Evolutionary conservation across 1,140 invertebrate genomes (phyloP), one percentile per base, ranked within the genome.

Genomic region (Eumaeus atala): DNA sequence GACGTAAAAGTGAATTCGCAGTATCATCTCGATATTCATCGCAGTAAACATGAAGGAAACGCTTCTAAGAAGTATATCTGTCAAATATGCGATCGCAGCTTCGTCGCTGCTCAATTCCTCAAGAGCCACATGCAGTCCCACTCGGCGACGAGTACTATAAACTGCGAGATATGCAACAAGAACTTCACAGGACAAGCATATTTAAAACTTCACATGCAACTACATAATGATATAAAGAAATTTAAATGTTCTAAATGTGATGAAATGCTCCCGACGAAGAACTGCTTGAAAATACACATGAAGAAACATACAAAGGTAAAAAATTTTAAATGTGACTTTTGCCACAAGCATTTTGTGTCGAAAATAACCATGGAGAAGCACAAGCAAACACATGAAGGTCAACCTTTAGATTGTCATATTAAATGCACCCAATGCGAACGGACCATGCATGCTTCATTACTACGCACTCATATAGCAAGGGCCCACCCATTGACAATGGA

Each of bases 241-340:
- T 91, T 91, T 47, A 87, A 91, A 3, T 92, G 91, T 66, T 90
- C 90, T 12, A 92, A 91, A 48, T 92, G 91, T 53, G 89, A 91
- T 14, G 92, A 92, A 53, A 91, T 91, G 66, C 91, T 92, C 59
- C 91, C 91, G 11, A 86, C 91, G 0, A 90, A 92, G 48, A 92
- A 92, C 58, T 91, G 92, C 64, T 71, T 90, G 55, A 85, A 89
- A 70, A 86, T 89, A 42, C 89, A 90, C 62, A 89, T 89, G 83
- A 87, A 87, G 44, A 87, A 85, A 51, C 87, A 88, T 58, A 80
- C 83, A 9, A 85, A 86, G 54, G 75, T 87, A 0, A 88, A 88
- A 72, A 88, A 88, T 56, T 89, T 87, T 57, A 82, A 84, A 61
- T 89, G 88, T 40, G 77, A 83, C 37, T 80, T 72, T 14, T 89